Percentiles rank a stretch among this genome's conserved stretches.
Conservation (phyloP, 2,797 vertebrate genomes). For the Hydrophis major region DNA sequence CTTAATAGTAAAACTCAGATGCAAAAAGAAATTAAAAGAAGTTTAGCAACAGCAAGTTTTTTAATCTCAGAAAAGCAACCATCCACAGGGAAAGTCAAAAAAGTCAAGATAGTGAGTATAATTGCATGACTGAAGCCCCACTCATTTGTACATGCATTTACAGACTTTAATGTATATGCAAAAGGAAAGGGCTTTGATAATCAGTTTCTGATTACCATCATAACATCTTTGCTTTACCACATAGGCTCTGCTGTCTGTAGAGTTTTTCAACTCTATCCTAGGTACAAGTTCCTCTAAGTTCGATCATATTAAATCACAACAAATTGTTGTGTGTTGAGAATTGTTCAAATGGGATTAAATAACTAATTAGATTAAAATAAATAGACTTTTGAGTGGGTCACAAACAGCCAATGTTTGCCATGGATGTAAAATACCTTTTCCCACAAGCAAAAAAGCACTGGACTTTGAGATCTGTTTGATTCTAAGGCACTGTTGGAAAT, state of each 20-base stretch:
- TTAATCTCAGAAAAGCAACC: not conserved
- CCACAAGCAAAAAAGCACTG: not conserved
- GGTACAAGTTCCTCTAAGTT: not conserved
- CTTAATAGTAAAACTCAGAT: not conserved
- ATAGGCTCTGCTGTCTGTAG: not conserved
- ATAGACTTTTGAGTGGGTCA: not conserved
- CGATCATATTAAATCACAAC: not conserved
- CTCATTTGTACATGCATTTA: not conserved
- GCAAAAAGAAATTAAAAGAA: not conserved
- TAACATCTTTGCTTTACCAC: not conserved
- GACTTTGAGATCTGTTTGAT: not conserved
- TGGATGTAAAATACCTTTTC: not conserved
- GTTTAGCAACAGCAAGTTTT: not conserved
- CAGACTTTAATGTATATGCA: not conserved
- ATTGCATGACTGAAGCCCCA: not conserved
- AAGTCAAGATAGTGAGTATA: not conserved
- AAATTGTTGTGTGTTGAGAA: not conserved
- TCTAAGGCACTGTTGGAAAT: not conserved
- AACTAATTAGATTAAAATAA: not conserved
- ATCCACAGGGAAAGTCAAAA: not conserved
- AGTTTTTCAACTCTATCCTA: not conserved
- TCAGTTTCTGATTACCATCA: not conserved
- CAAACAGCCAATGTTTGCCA: not conserved
- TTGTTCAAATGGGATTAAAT: not conserved
- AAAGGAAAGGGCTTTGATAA: not conserved